phyloP scores from a whole-genome alignment of 2,797 vertebrate species.

The Nasua narica region DNA sequence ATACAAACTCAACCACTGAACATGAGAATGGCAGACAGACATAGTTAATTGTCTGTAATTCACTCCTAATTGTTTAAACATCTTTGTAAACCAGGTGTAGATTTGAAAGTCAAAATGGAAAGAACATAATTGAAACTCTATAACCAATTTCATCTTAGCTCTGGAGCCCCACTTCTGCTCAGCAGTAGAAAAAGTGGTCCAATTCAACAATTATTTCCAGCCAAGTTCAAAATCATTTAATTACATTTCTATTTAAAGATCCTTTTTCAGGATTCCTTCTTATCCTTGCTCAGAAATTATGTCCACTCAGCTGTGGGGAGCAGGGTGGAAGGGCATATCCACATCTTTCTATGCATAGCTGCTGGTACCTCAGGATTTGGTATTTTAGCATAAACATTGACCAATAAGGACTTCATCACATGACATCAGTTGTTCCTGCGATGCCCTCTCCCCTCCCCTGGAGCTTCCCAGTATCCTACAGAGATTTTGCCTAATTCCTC shows the following conservation, averaged over 20 bases:
- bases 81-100: background rate
- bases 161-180: background rate
- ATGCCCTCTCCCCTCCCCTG: background rate
- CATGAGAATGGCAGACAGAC: background rate
- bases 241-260: conserved; percentile 27
- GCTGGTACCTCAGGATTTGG: background rate
- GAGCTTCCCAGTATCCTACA: background rate
- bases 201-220: conserved; percentile 15
- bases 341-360: background rate
- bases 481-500: background rate
- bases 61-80: background rate
- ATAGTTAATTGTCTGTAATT: background rate
- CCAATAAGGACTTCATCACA: background rate
- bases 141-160: background rate
- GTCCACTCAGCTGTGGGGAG: background rate
- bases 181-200: background rate
- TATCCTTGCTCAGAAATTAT: background rate
- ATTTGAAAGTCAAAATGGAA: conserved; percentile 31
- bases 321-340: background rate
- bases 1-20: background rate
- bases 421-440: background rate
- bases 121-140: background rate
- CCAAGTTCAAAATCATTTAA: conserved; percentile 37
- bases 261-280: background rate
- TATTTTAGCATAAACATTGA: background rate